These are phyloP conservation scores for Furnarius figulus DNA, from an alignment of 2,113 vertebrate genomes.

Conservation along the genomic window DNA sequence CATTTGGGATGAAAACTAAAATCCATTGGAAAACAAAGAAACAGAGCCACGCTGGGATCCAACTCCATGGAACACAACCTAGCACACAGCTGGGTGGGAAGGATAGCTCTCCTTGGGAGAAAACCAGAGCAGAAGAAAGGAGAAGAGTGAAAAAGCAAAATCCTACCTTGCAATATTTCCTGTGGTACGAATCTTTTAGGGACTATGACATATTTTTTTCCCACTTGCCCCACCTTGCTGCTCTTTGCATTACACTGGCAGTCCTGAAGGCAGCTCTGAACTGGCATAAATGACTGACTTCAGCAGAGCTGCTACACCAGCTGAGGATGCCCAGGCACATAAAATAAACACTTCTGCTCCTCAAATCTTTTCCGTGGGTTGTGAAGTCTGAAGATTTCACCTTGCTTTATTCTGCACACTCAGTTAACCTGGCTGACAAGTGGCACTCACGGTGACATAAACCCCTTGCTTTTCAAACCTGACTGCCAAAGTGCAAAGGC, in stretches of 20 bases:
- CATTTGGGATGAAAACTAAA: background rate
- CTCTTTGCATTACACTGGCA: background rate
- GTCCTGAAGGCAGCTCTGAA: background rate
- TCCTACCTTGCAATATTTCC: background rate
- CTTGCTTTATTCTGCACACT: background rate
- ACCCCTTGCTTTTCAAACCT: background rate
- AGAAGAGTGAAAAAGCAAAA: background rate
- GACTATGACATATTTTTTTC: background rate
- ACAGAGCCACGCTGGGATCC: background rate
- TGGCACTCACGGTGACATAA: background rate
- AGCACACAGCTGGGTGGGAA: background rate
- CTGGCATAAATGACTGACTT: background rate
- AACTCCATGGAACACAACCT: background rate
- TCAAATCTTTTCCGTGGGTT: background rate
- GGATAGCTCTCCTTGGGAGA: background rate
- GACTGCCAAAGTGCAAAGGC: background rate
- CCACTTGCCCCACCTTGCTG: background rate
- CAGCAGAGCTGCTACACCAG: background rate
- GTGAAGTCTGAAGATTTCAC: background rate
- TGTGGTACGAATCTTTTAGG: background rate
- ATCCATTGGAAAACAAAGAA: background rate
- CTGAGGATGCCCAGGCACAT: background rate
- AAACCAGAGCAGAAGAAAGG: accelerated
- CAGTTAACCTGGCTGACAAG: background rate
- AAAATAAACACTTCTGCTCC: background rate